Percentiles rank a stretch among this genome's conserved stretches.
Conservation (phyloP, 2,888 invertebrate genomes). For the Archips crataeganus region DNA sequence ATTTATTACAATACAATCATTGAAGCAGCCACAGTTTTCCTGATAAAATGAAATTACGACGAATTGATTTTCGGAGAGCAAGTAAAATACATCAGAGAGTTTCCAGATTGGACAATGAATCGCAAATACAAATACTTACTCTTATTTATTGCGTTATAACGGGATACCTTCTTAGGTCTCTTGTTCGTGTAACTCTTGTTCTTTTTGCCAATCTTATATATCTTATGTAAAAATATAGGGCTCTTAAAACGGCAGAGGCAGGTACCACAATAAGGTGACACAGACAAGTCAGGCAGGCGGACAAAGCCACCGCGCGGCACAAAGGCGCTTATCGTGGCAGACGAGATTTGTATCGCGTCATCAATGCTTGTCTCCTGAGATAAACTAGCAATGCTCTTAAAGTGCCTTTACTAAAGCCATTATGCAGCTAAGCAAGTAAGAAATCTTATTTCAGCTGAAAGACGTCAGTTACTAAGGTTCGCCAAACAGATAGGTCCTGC, state of each 20-base stretch:
- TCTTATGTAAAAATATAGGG: constrained; percentile 17
- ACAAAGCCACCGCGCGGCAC: constrained; percentile 27
- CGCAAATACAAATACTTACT: neutral
- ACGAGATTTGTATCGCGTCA: constrained; percentile 29
- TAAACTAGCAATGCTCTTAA: constrained; percentile 21
- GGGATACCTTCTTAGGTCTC: too few relatives aligned
- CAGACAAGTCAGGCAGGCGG: constrained; percentile 22
- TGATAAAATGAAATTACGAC: neutral
- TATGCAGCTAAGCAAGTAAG: neutral
- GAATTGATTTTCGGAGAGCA: neutral
- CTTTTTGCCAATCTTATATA: neutral
- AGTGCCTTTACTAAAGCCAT: neutral
- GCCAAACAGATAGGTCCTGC: too few relatives aligned
- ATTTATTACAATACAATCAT: neutral
- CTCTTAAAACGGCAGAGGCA: neutral
- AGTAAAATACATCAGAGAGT: neutral
- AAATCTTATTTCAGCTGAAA: too few relatives aligned
- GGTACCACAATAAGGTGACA: constrained; percentile 15
- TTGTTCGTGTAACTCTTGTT: too few relatives aligned
- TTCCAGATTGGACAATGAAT: neutral
- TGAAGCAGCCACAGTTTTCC: too few relatives aligned
- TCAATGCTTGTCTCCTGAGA: constrained; percentile 27
- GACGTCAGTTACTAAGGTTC: too few relatives aligned
- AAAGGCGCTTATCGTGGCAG: constrained; percentile 34
- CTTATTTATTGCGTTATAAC: neutral